Evolutionary conservation across 2,113 vertebrate species (phyloP).

Genomic region (Mesitornis unicolor): DNA sequence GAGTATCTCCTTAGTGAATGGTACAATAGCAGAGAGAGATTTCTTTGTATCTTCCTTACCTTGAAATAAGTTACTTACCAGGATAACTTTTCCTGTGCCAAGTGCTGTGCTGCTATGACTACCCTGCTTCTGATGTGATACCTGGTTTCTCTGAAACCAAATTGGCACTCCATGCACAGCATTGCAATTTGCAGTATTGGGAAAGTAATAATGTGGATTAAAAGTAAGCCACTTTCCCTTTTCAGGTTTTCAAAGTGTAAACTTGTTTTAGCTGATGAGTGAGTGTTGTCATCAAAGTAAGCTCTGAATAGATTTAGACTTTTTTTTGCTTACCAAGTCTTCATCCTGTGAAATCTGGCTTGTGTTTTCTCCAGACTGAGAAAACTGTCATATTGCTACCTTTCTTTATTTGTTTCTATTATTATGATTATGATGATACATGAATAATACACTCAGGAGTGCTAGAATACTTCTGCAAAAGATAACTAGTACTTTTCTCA

Average conservation of each 20-base stretch:
- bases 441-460: neutral
- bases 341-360: neutral
- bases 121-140: neutral
- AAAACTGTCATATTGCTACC: neutral
- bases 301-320: fast-evolving
- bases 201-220: neutral
- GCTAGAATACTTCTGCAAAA: neutral
- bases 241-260: neutral
- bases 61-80: neutral
- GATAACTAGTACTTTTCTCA: neutral
- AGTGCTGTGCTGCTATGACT: neutral
- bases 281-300: neutral
- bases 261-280: neutral
- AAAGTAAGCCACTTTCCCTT: neutral
- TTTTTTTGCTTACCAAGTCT: neutral
- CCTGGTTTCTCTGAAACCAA: neutral
- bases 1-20: neutral
- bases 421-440: neutral
- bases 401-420: neutral
- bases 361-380: neutral
- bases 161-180: neutral
- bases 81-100: neutral
- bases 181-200: neutral
- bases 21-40: neutral
- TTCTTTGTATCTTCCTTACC: neutral